These are phyloP conservation scores for Bufotes viridis DNA, from an alignment of 2,797 vertebrate species.

Conservation along the genomic window DNA sequence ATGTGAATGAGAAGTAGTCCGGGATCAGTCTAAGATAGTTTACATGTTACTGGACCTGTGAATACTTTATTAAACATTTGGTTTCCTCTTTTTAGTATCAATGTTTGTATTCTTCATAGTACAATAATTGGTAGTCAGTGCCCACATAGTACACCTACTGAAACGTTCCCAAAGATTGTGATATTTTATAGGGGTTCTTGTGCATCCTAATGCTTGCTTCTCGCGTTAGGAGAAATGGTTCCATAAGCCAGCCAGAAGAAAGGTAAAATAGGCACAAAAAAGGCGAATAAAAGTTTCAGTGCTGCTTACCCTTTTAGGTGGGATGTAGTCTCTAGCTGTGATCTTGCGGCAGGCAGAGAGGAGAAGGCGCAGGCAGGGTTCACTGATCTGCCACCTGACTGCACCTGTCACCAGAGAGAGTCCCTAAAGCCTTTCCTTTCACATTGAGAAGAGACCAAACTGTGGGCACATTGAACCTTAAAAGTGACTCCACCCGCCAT, in stretches of 20 bases:
- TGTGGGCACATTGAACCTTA: slow-evolving; percentile 66
- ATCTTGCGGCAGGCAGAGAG: slow-evolving; percentile 63
- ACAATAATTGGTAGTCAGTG: neutral
- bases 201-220: neutral
- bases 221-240: neutral
- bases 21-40: neutral
- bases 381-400: slow-evolving; percentile 64
- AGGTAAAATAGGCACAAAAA: neutral
- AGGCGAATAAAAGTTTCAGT: neutral
- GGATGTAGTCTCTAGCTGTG: slow-evolving; percentile 66
- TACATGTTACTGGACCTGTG: neutral
- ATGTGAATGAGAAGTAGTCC: neutral
- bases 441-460: slow-evolving; percentile 65
- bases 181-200: neutral
- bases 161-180: neutral
- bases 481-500: slow-evolving; percentile 66
- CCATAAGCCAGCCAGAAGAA: neutral
- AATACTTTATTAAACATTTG: neutral
- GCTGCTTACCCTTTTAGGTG: slow-evolving; percentile 73
- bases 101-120: neutral
- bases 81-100: neutral
- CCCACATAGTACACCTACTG: neutral
- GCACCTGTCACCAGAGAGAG: slow-evolving; percentile 65
- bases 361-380: slow-evolving; percentile 62
- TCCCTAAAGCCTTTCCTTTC: slow-evolving; percentile 68